A percentile compares a stretch with the other conserved stretches of the same genome.
These are phyloP conservation scores for Pogonomyrmex barbatus DNA, from an alignment of 1,140 invertebrate genomes.

Conservation along the genomic window DNA sequence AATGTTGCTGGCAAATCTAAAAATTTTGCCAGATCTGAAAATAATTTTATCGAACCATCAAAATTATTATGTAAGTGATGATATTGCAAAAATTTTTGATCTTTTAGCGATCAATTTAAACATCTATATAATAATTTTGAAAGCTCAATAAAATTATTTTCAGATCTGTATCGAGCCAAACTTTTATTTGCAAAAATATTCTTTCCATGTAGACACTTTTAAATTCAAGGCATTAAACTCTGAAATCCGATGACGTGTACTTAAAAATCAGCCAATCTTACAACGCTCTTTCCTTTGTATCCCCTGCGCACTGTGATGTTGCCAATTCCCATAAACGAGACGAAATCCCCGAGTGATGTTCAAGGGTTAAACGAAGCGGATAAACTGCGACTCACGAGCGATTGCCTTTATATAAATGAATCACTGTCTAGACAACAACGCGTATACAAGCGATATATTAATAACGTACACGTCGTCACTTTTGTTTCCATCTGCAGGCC, in stretches of 20 bases:
- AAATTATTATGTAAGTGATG: no score
- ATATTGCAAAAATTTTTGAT: no score
- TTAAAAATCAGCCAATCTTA: slow-evolving; percentile 7
- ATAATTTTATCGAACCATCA: no score
- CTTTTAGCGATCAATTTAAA: no score
- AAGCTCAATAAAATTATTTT: no score
- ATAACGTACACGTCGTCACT: slow-evolving; percentile 41
- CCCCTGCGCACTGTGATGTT: not conserved
- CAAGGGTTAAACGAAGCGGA: slow-evolving; percentile 43
- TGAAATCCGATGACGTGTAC: not conserved
- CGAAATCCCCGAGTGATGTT: slow-evolving; percentile 1
- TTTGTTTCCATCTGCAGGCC: not conserved
- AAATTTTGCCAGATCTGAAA: no score
- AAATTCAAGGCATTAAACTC: not conserved
- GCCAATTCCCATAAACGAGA: slow-evolving; percentile 7
- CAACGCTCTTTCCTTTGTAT: not conserved
- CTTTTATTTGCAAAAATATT: not conserved
- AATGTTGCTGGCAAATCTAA: no score
- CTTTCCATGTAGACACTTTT: not conserved
- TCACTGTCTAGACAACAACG: slow-evolving; percentile 17
- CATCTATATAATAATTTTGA: no score
- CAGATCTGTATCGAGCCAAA: no score
- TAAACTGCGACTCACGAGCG: slow-evolving; percentile 36
- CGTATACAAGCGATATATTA: slow-evolving; percentile 19
- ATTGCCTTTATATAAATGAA: slow-evolving; percentile 41